Evolutionary conservation across 2,888 invertebrate species (phyloP).

Genomic region (Capitulum mitella): DNA sequence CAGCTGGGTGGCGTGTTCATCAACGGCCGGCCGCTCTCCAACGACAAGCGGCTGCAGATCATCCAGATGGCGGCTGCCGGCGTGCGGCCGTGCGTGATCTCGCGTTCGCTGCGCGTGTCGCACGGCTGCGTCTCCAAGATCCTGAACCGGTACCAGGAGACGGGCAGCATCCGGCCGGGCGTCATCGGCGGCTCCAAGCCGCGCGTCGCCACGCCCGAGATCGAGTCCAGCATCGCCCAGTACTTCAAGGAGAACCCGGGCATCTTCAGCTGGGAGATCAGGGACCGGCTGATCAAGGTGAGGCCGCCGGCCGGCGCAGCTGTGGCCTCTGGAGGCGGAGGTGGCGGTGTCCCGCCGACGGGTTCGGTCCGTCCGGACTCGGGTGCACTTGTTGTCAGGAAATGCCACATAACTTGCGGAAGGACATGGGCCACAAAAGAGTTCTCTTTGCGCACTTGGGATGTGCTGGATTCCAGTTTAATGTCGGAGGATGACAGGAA

Average conservation of each 20-base stretch:
- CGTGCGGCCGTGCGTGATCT: conserved; percentile 6
- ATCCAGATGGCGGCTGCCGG: conserved; percentile 17
- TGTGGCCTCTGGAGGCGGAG: too few species aligned
- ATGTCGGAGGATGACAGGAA: too few species aligned
- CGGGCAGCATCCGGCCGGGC: conserved; percentile 33
- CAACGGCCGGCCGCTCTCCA: conserved; percentile 16
- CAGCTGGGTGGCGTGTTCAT: conserved; percentile 17
- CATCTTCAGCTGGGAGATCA: conserved; percentile 23
- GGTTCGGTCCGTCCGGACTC: too few species aligned
- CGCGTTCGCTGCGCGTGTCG: conserved; percentile 26
- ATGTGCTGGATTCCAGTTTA: too few species aligned
- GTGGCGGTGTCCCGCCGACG: too few species aligned
- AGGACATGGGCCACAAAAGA: too few species aligned
- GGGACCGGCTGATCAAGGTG: conserved; percentile 14
- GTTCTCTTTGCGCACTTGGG: too few species aligned
- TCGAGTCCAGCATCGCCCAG: conserved; percentile 1
- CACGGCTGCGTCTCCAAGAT: conserved; percentile 35
- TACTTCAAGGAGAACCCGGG: conserved; percentile 16
- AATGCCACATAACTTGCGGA: too few species aligned
- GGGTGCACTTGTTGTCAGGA: too few species aligned
- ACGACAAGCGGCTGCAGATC: conserved; percentile 12
- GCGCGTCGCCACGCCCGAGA: conserved; percentile 18
- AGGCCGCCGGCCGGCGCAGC: too few species aligned
- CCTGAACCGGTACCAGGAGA: conserved; percentile 36
- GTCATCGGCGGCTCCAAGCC: conserved; percentile 26